Base-by-base conservation (phyloP, 1,140 invertebrate genomes). In the Ooceraea biroi region DNA sequence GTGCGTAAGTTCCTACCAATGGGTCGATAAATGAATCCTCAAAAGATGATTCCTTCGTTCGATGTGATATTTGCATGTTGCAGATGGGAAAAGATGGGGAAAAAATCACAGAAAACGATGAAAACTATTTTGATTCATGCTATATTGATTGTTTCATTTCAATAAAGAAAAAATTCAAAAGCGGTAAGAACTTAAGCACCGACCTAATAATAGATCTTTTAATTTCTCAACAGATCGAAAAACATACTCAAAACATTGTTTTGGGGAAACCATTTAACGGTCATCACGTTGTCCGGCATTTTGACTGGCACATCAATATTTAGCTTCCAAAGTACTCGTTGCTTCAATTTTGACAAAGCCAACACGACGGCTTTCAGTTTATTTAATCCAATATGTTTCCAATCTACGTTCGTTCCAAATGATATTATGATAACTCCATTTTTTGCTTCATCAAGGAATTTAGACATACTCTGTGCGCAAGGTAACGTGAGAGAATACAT, bases 251-350 rank as follows among this genome's bases (percentile, higher is more conserved):
- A 91, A 80, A 96, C 91, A 83, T 96, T 95, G 71, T 94, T 94
- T 87, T 97, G 96, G 0, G 96, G 96, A 25, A 96, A 87, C 96
- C 96, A 97, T 80, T 95, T 95, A 1, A 94, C 91, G 50, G 95
- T 93, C 77, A 95, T 92, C 10, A 97, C 94, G 90, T 97, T 96
- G 2, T 94, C 78, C 0, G 95, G 93, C 61, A 19, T 95, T 95
- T n/a, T 92, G 90, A 50, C 30, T 36, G 58, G 4, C 11, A 50
- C 0, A 11, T 76, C 27, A 22, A 50, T 10, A 85, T 96, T 96
- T 88, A 95, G 95, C 90, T 97, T 96, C 96, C 96, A 96, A 11
- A 97, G 74, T 0, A 96, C 94, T 69, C 95, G 94, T 84, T 96
- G 95, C 12, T 95, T 95, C 12, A 96, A 83, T 87, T 95, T 94